Base-by-base conservation (phyloP, 2,797 vertebrate genomes). In the Hapalemur alaotrensis region DNA sequence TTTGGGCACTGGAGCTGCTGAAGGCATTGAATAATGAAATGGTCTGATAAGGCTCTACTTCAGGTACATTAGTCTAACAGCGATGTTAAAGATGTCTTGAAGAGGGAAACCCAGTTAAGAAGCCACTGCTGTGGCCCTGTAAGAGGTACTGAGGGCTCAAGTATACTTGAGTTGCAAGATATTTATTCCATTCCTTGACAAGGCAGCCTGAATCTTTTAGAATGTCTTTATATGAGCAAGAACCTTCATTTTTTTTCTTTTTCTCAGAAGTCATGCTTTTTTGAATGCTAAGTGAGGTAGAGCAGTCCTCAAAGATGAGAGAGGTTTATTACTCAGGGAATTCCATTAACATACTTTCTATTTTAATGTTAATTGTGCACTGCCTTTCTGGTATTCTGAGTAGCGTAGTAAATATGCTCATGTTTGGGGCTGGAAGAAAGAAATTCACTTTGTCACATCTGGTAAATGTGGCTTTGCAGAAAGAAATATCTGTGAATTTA, bases 401-500 rank as follows among this genome's bases (percentile, higher is more conserved):
- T 86, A 57, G 11, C 86, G 90, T 89, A 92, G 48, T 89, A 93
- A 92, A 83, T 41, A 15, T 38, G 80, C 92, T 75, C 8, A 41
- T 35, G n/a, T 67, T 30, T 59, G 22, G 48, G 73, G 50, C 18
- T 94, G 86, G 80, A 81, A 91, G 61, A 88, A 76, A 61, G 41
- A 95, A 91, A 92, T 86, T 91, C 15, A 48, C 0, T 92, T 96
- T 93, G 73, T 96, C 89, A 22, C 12, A 61, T 43, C 4, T 32
- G 54, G 61, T 87, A 63, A 84, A 18, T 57, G 79, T 87, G 63
- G 70, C 78, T 93, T 89, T 96, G 4, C 89, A 91, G 87, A 75
- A 95, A 86, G 76, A 76, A 92, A 83, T 61, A 65, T 89, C 57
- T 97, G 52, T 72, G 82, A 95, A 65, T 86, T 95, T 89, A 63